phyloP scores from a whole-genome alignment of 1,140 invertebrate species.

The Drosophila hydei region DNA sequence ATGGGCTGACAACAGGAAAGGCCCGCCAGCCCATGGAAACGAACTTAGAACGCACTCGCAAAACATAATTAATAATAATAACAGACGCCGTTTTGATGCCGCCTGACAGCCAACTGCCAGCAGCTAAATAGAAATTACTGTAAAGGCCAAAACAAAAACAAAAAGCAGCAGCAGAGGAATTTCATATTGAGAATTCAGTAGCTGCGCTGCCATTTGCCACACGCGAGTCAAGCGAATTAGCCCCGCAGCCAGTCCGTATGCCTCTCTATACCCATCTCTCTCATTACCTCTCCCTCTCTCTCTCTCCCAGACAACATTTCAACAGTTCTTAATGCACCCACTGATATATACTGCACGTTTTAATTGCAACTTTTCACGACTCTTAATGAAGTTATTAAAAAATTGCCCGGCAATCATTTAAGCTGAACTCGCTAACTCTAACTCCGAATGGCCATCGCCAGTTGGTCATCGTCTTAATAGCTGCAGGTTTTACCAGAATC shows the following conservation, averaged over 20 bases:
- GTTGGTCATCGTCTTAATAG: constrained; percentile 30
- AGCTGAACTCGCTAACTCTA: constrained; percentile 23
- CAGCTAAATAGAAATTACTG: constrained; percentile 13
- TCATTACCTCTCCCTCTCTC: not conserved
- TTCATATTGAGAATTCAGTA: constrained; percentile 54
- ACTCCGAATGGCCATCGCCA: constrained; percentile 9
- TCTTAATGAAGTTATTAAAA: constrained; percentile 80
- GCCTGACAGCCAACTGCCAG: constrained; percentile 60
- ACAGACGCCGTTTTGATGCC: constrained; percentile 75
- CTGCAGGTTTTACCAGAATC: constrained; percentile 47
- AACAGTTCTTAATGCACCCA: constrained; percentile 37
- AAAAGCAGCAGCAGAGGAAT: constrained; percentile 16
- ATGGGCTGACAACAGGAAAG: constrained; percentile 70
- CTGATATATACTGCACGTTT: constrained; percentile 44
- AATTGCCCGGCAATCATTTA: constrained; percentile 72
- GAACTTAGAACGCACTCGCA: constrained; percentile 61
- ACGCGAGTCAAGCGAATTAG: constrained; percentile 48
- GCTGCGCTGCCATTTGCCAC: constrained; percentile 68
- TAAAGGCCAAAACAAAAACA: not conserved
- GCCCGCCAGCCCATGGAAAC: not conserved
- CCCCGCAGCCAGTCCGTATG: not conserved
- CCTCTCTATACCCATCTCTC: not conserved
- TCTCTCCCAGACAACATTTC: constrained; percentile 1
- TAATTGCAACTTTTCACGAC: constrained; percentile 55
- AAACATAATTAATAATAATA: constrained; percentile 83